phyloP scores from a whole-genome alignment of 2,113 vertebrate species.

The Vireo altiloquus region DNA sequence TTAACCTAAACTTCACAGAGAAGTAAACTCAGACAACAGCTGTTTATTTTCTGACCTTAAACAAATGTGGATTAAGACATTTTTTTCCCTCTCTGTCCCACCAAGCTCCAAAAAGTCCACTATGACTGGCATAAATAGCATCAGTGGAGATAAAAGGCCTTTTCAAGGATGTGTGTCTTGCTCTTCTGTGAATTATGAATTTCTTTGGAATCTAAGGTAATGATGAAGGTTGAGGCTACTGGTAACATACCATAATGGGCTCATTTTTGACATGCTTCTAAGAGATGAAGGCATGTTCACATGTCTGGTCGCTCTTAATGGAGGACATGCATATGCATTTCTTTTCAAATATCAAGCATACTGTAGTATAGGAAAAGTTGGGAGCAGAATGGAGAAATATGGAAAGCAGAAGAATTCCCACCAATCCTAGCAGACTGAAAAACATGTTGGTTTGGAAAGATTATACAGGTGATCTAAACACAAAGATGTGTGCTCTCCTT shows the following conservation, averaged over 20 bases:
- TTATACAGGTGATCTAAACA: not conserved
- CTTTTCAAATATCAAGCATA: not conserved
- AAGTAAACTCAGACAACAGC: not conserved
- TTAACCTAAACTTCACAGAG: not conserved
- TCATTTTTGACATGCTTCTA: constrained; percentile 40
- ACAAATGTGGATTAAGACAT: not conserved
- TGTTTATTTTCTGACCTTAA: not conserved
- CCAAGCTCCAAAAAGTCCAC: not conserved
- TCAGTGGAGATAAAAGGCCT: not conserved
- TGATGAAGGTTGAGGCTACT: not conserved
- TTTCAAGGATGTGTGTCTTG: not conserved
- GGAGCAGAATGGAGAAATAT: not conserved
- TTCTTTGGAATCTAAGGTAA: not conserved
- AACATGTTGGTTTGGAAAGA: not conserved
- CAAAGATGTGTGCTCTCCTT: not conserved
- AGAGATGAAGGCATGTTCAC: not conserved
- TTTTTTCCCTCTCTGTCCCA: not conserved
- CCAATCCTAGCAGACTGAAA: not conserved
- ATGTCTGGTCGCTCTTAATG: constrained; percentile 23
- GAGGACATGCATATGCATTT: not conserved
- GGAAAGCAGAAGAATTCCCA: not conserved
- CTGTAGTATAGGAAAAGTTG: not conserved
- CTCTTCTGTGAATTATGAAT: not conserved
- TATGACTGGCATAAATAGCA: not conserved
- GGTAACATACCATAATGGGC: constrained; percentile 9